Evolutionary conservation across 30 jellyfish, hydroid and myxozoan genomes (phyloP).

Genomic region (Turritopsis rubra): DNA sequence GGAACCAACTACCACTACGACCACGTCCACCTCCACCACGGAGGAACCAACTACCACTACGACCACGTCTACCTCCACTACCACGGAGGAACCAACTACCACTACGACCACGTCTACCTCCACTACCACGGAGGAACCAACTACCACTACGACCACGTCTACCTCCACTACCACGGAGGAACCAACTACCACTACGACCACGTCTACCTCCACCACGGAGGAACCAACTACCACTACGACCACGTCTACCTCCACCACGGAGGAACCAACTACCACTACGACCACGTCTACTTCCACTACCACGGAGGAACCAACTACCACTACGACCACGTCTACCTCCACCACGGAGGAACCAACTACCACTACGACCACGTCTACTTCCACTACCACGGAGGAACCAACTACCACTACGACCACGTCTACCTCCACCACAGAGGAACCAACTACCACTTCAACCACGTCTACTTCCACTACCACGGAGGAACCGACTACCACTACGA

Average conservation of each 20-base stretch:
- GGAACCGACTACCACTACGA: slow-evolving; percentile 2
- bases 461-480: slow-evolving; percentile 9
- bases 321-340: slow-evolving; percentile 22
- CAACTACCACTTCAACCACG: slow-evolving; percentile 13
- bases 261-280: slow-evolving; percentile 5
- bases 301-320: slow-evolving; percentile 7
- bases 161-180: slow-evolving; percentile 9
- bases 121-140: background rate
- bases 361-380: slow-evolving; percentile 8
- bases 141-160: background rate
- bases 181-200: background rate
- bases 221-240: slow-evolving; percentile 4
- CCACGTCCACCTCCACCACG: background rate
- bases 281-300: slow-evolving; percentile 25
- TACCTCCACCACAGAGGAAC: background rate
- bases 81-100: slow-evolving; percentile 6
- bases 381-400: slow-evolving; percentile 4
- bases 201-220: slow-evolving; percentile 18
- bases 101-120: slow-evolving; percentile 5
- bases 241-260: slow-evolving; percentile 12
- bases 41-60: slow-evolving; percentile 15
- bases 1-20: slow-evolving; percentile 19
- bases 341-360: slow-evolving; percentile 8
- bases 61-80: slow-evolving; percentile 2
- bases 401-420: slow-evolving; percentile 15